phyloP scores from a whole-genome alignment of 2,888 invertebrate genomes.

The Drosophila pegasa region DNA sequence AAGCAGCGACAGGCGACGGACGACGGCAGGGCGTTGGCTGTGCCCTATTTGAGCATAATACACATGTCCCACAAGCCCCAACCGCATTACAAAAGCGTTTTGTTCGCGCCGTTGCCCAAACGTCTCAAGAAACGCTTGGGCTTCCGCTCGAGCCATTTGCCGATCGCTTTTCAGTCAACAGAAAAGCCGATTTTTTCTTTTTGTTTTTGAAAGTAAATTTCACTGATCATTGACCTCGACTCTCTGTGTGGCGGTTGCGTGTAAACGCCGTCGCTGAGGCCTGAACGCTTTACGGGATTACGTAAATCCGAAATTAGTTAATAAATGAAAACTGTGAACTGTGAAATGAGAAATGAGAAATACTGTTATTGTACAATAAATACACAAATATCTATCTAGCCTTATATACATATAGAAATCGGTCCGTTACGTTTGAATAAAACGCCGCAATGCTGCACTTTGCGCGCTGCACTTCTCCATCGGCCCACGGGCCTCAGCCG shows the following conservation, averaged over 20 bases:
- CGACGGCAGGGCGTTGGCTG: conserved; percentile 52
- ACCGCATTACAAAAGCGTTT: conserved; percentile 52
- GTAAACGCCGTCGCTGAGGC: conserved; percentile 65
- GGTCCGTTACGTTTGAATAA: conserved; percentile 61
- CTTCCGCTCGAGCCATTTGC: conserved; percentile 54
- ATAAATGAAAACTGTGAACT: conserved; percentile 80
- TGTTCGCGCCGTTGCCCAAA: conserved; percentile 39
- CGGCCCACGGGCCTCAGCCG: conserved; percentile 17
- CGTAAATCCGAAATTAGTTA: conserved; percentile 80
- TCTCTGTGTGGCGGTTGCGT: conserved; percentile 64
- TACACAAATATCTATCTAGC: background rate
- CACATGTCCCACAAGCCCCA: conserved; percentile 30
- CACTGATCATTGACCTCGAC: conserved; percentile 80
- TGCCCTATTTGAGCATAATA: conserved; percentile 48
- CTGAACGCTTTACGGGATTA: conserved; percentile 63
- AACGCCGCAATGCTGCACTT: conserved; percentile 49
- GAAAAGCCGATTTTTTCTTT: conserved; percentile 55
- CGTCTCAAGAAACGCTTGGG: conserved; percentile 51
- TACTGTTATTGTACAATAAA: conserved; percentile 39
- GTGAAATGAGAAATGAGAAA: conserved; percentile 71
- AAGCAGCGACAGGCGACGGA: conserved; percentile 42
- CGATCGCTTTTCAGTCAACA: conserved; percentile 58
- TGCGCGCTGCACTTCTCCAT: conserved; percentile 58
- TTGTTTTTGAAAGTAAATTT: conserved; percentile 76
- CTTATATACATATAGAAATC: conserved; percentile 47